Percentiles rank a stretch among this genome's conserved stretches.
phyloP scores from a whole-genome alignment of 23 tunicate species.

The Styela plicata region DNA sequence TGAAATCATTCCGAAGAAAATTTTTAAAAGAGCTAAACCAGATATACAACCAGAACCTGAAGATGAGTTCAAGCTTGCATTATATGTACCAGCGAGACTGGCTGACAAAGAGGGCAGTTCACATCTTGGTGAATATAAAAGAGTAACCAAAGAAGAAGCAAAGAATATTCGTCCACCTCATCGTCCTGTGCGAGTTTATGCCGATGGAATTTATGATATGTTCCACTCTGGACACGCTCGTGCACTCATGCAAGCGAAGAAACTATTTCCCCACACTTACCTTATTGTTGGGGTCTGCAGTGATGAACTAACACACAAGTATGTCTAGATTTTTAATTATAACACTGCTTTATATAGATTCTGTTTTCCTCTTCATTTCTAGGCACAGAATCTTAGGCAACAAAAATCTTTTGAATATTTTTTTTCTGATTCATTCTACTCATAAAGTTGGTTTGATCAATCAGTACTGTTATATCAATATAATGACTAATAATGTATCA shows the following conservation, averaged over 20 bases:
- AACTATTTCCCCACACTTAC: conserved; percentile 85
- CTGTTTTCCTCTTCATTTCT: too few relatives aligned
- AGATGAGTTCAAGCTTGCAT: conserved; percentile 19
- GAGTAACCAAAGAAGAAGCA: conserved; percentile 93
- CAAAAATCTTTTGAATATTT: too few relatives aligned
- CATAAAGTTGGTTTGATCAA: too few relatives aligned
- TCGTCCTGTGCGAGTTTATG: conserved; percentile 92
- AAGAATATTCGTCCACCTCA: conserved; percentile 26
- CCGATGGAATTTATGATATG: conserved; percentile 99
- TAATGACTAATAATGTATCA: too few relatives aligned
- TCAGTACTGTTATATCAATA: too few relatives aligned
- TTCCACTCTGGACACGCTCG: conserved; percentile 99
- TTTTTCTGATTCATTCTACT: too few relatives aligned
- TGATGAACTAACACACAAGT: conserved; percentile 80
- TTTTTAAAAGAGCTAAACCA: background rate
- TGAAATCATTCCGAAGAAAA: background rate
- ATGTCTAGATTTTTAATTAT: background rate
- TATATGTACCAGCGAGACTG: conserved; percentile 52
- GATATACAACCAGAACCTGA: background rate
- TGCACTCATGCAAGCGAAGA: conserved; percentile 98
- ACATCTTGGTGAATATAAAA: conserved; percentile 31
- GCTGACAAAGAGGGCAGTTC: conserved; percentile 34
- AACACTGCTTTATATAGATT: too few relatives aligned
- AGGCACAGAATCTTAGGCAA: too few relatives aligned
- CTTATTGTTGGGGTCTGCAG: conserved; percentile 98